phyloP scores from a whole-genome alignment of 2,113 vertebrate species.

The Psammodynastes pulverulentus region DNA sequence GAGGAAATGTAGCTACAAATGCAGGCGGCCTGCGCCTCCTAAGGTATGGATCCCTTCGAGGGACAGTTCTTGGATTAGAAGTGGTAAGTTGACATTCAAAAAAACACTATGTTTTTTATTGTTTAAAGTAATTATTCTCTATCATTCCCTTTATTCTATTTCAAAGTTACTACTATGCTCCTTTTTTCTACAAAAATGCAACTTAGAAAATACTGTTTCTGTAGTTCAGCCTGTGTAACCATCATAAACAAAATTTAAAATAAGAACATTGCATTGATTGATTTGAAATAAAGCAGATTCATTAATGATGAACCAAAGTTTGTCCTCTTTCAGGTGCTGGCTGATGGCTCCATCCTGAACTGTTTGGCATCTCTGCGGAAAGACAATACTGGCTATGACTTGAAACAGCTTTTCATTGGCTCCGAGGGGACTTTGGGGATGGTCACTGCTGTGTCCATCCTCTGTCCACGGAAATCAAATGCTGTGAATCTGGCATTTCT shows the following conservation, averaged over 20 bases:
- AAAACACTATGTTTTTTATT: background rate
- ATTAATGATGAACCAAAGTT: background rate
- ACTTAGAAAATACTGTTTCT: background rate
- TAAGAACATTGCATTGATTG: background rate
- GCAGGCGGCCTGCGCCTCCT: constrained; percentile 88
- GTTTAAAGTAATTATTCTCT: background rate
- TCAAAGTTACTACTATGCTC: background rate
- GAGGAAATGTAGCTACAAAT: constrained; percentile 92
- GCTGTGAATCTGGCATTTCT: constrained; percentile 88
- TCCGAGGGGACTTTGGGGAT: constrained; percentile 93
- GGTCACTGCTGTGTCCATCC: constrained; percentile 85
- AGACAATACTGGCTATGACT: constrained; percentile 95
- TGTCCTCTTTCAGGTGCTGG: constrained; percentile 77
- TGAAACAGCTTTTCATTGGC: constrained; percentile 96
- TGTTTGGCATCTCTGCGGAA: constrained; percentile 84
- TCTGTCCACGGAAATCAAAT: constrained; percentile 86
- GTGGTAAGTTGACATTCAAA: constrained; percentile 75
- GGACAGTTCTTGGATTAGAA: constrained; percentile 91
- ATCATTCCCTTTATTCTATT: background rate
- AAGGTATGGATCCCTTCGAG: constrained; percentile 86
- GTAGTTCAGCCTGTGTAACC: background rate
- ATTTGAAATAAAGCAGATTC: background rate
- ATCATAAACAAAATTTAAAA: background rate
- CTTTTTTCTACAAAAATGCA: background rate
- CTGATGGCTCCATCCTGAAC: constrained; percentile 82